phyloP scores from a whole-genome alignment of 2,797 vertebrate genomes.

The Phrynocephalus forsythii region DNA sequence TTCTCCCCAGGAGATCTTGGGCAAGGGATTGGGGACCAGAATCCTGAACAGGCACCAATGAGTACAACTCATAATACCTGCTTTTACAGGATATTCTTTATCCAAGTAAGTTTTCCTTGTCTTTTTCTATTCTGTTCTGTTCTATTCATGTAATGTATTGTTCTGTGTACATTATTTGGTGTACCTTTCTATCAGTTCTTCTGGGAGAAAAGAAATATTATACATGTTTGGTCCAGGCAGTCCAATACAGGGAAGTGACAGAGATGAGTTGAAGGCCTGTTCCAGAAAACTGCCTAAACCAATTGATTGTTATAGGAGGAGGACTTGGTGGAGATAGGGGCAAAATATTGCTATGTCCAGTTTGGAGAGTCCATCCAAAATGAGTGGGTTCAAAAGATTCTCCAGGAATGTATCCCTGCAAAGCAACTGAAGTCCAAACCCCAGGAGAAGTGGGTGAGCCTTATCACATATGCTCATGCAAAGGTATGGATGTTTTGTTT shows the following conservation, averaged over 20 bases:
- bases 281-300: constrained; percentile 24
- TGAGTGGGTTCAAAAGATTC: constrained; percentile 79
- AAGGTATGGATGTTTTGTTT: constrained; percentile 81
- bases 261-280: constrained; percentile 9
- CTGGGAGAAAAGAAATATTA: not conserved
- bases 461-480: constrained; percentile 82
- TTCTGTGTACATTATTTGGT: not conserved
- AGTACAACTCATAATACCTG: not conserved
- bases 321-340: constrained; percentile 84
- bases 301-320: constrained; percentile 83
- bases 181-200: constrained; percentile 3
- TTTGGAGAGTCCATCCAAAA: constrained; percentile 77
- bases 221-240: constrained; percentile 10
- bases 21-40: not conserved
- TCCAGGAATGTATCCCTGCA: constrained; percentile 85
- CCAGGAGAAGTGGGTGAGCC: constrained; percentile 87
- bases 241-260: not conserved
- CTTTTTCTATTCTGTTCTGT: constrained; percentile 22
- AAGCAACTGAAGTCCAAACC: constrained; percentile 86
- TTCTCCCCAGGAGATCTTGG: not conserved
- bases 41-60: not conserved
- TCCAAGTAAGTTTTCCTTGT: not conserved
- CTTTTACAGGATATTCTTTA: not conserved
- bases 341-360: constrained; percentile 88
- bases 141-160: not conserved